These are phyloP conservation scores for Carassius auratus DNA, from an alignment of 2,113 vertebrate genomes.

Conservation along the genomic window DNA sequence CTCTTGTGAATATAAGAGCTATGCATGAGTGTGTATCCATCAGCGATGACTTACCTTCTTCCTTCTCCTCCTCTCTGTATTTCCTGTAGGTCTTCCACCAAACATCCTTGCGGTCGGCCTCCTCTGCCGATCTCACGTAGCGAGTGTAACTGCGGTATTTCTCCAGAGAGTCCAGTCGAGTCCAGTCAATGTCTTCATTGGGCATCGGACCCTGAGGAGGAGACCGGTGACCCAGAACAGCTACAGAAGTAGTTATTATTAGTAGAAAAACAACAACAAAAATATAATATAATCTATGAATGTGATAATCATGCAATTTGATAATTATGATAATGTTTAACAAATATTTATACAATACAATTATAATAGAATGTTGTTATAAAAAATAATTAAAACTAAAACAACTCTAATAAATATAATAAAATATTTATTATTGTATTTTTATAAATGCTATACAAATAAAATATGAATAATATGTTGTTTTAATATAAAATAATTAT, in stretches of 20 bases:
- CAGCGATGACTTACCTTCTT: constrained; percentile 56
- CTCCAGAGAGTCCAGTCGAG: constrained; percentile 74
- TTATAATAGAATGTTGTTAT: not conserved
- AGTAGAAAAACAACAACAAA: too few species aligned
- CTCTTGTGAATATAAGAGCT: not conserved
- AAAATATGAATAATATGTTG: not conserved
- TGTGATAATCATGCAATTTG: not conserved
- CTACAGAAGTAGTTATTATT: constrained; percentile 63
- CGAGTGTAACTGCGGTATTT: constrained; percentile 85
- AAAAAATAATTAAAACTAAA: not conserved
- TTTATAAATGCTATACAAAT: not conserved
- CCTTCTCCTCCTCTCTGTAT: constrained; percentile 62
- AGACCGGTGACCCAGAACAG: constrained; percentile 66
- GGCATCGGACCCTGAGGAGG: constrained; percentile 87
- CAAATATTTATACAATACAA: not conserved
- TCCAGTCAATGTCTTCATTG: constrained; percentile 79
- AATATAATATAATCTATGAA: not conserved
- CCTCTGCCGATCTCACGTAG: constrained; percentile 78
- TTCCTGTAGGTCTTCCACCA: constrained; percentile 90
- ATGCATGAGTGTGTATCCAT: not conserved
- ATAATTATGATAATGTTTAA: not conserved
- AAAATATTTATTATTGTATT: not conserved
- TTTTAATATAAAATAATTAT: not conserved
- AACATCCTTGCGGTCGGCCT: constrained; percentile 67
- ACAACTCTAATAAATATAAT: not conserved